A percentile compares a stretch with the other conserved stretches of the same genome.
Conservation (phyloP, 2,797 vertebrate genomes). For the Sebastes miniatus region DNA sequence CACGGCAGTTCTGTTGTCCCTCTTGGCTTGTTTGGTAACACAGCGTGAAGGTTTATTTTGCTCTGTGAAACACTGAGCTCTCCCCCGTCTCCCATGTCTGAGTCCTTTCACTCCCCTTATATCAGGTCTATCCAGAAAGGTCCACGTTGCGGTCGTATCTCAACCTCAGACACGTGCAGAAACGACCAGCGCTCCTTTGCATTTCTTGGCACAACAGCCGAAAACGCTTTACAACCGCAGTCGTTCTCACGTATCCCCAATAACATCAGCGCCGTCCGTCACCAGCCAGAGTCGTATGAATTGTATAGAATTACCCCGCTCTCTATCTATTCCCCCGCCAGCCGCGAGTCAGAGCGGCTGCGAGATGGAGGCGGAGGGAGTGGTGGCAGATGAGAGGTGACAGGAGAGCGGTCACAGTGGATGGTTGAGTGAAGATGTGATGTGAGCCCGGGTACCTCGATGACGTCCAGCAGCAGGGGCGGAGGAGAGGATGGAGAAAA, state of each 20-base stretch:
- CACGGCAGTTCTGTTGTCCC: background rate
- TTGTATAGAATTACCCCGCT: constrained; percentile 36
- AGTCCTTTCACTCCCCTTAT: constrained; percentile 9
- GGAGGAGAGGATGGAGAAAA: background rate
- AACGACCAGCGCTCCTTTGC: constrained; percentile 12
- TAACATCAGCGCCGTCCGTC: constrained; percentile 13
- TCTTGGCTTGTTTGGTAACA: constrained; percentile 27
- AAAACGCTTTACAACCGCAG: constrained; percentile 34
- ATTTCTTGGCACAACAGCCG: constrained; percentile 1
- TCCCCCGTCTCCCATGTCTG: background rate
- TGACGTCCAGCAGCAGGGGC: constrained; percentile 8
- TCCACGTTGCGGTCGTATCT: constrained; percentile 21
- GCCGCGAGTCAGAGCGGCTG: background rate
- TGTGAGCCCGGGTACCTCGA: constrained; percentile 19
- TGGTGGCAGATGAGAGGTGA: constrained; percentile 63
- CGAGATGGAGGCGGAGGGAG: constrained; percentile 19
- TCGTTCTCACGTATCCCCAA: constrained; percentile 12
- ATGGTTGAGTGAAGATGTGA: constrained; percentile 58
- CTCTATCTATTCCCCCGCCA: background rate
- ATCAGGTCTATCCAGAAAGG: constrained; percentile 44
- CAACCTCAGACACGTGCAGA: background rate
- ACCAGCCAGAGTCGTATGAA: constrained; percentile 17
- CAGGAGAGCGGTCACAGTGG: constrained; percentile 49
- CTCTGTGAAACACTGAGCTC: constrained; percentile 10
- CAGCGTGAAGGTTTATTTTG: constrained; percentile 45